Conservation (phyloP, 2,888 invertebrate genomes). For the Axea sp. region DNA sequence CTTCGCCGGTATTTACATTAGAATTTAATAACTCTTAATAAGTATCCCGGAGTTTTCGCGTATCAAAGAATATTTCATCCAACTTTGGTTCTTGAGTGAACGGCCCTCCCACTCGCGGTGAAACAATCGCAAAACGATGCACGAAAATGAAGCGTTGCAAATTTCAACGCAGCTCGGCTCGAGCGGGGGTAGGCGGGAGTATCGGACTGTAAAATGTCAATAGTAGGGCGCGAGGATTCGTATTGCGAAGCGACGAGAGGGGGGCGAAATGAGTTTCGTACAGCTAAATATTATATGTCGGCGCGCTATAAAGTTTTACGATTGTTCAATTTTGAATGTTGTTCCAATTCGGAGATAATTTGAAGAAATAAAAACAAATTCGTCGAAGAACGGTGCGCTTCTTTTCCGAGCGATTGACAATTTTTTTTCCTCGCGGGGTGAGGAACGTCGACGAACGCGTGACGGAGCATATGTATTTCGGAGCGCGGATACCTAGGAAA, state of each 20-base stretch:
- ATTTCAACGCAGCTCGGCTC: constrained; percentile 6
- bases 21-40: constrained; percentile 57
- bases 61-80: constrained; percentile 43
- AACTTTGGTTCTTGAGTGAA: constrained; percentile 30
- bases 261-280: constrained; percentile 20
- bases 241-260: constrained; percentile 1
- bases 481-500: too few species aligned
- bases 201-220: constrained; percentile 42
- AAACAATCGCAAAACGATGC: constrained; percentile 29
- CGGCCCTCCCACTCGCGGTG: neutral
- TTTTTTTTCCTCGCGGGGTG: too few species aligned
- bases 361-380: neutral
- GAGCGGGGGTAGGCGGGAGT: neutral
- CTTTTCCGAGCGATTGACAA: too few species aligned
- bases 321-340: constrained; percentile 7
- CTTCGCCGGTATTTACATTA: constrained; percentile 50
- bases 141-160: constrained; percentile 32
- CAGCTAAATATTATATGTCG: constrained; percentile 38
- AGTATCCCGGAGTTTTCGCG: constrained; percentile 35
- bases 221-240: constrained; percentile 30
- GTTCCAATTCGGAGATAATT: neutral
- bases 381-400: too few species aligned
- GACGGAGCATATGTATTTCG: too few species aligned
- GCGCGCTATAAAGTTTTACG: constrained; percentile 24
- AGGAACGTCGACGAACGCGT: too few species aligned